These are phyloP conservation scores for Steromphala cineraria DNA, from an alignment of 2,888 invertebrate genomes.

Conservation along the genomic window DNA sequence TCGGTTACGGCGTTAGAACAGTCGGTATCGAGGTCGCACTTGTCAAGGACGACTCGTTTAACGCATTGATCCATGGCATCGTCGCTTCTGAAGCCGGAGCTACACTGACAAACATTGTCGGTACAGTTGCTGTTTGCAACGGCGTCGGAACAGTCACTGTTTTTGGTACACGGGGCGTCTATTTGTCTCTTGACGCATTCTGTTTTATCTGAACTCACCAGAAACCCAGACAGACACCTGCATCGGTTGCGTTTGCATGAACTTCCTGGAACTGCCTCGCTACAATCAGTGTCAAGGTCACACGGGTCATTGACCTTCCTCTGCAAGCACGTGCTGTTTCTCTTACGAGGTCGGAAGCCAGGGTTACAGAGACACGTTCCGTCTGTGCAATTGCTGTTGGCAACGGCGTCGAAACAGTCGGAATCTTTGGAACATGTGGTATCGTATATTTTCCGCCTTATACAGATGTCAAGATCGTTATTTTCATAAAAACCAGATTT, in stretches of 20 bases:
- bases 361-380: conserved; percentile 27
- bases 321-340: conserved; percentile 20
- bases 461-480: conserved; percentile 14
- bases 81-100: conserved; percentile 29
- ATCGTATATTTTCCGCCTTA: conserved; percentile 23
- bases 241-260: conserved; percentile 25
- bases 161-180: background rate
- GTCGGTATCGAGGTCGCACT: conserved; percentile 25
- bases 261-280: conserved; percentile 23
- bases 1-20: conserved; percentile 31
- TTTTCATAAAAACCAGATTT: conserved; percentile 21
- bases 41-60: conserved; percentile 26
- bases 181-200: conserved; percentile 21
- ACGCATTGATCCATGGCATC: conserved; percentile 16
- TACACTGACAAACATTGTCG: conserved; percentile 27
- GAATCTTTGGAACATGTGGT: conserved; percentile 19
- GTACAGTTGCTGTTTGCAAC: conserved; percentile 38
- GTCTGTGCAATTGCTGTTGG: conserved; percentile 25
- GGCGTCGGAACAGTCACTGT: conserved; percentile 40
- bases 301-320: conserved; percentile 31
- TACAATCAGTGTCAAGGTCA: conserved; percentile 28
- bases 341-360: conserved; percentile 20
- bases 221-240: conserved; percentile 28
- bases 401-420: conserved; percentile 31
- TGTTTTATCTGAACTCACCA: background rate